Percentiles rank a stretch among this genome's conserved stretches.
Conservation (phyloP, 35 echinoderm and acorn worm genomes). For the Diadema setosum region DNA sequence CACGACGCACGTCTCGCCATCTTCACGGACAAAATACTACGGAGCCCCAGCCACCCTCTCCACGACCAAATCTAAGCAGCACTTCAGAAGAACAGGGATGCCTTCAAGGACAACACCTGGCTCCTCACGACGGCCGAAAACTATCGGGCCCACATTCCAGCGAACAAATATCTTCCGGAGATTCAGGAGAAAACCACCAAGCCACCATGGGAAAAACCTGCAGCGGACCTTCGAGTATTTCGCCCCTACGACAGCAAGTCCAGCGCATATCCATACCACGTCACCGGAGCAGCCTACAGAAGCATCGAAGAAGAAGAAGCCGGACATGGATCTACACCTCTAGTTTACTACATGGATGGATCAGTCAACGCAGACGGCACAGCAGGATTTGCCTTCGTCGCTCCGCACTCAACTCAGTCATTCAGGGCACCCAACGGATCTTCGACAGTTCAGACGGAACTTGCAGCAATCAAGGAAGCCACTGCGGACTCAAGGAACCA, state of each 20-base stretch:
- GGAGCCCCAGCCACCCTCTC: too few species aligned
- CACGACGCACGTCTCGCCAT: too few species aligned
- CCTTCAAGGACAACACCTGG: too few species aligned
- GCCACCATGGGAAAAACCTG: neutral
- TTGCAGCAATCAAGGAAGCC: neutral
- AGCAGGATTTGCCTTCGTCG: neutral
- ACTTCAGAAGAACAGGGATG: too few species aligned
- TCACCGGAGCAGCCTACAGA: neutral
- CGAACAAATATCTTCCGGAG: neutral
- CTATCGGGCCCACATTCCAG: neutral
- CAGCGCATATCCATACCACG: neutral
- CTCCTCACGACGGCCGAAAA: neutral
- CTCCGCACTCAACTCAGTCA: neutral
- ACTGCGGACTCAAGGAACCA: neutral
- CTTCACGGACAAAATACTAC: too few species aligned
- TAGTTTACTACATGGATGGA: neutral
- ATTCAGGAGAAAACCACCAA: neutral
- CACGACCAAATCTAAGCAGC: too few species aligned
- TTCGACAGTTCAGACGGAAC: neutral
- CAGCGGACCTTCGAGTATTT: neutral
- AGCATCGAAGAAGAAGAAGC: neutral
- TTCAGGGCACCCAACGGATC: neutral
- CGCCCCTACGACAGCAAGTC: neutral
- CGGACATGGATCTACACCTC: neutral
- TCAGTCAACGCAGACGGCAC: neutral